Percentiles rank a stretch among this genome's conserved stretches.
phyloP scores from a whole-genome alignment of 1,140 invertebrate genomes.

The Muscidifurax raptorellus region DNA sequence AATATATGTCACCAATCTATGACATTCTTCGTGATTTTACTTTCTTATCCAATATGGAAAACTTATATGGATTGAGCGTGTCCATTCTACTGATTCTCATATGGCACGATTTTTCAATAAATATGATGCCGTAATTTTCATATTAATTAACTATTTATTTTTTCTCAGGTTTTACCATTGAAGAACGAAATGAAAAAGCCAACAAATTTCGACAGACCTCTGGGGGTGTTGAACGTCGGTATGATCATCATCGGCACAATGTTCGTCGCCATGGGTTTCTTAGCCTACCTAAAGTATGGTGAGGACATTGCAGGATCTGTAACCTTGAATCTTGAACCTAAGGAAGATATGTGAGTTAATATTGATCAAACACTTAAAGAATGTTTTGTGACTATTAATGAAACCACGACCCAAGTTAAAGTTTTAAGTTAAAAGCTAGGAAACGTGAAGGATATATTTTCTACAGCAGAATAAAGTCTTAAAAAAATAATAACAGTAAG shows the following conservation, averaged over 20 bases:
- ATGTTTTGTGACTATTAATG: no score
- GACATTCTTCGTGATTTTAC: no score
- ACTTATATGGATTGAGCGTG: no score
- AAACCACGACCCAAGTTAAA: not conserved
- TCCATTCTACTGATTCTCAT: no score
- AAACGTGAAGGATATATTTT: conserved; percentile 33
- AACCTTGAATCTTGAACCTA: conserved; percentile 81
- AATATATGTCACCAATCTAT: no score
- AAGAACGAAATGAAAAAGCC: conserved; percentile 94
- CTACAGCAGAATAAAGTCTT: conserved; percentile 24
- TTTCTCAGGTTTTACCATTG: conserved; percentile 86
- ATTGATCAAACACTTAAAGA: not conserved
- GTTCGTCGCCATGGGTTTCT: conserved; percentile 88
- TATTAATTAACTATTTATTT: not conserved
- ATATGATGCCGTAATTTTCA: no score
- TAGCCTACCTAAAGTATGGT: conserved; percentile 90
- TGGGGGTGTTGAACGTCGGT: conserved; percentile 90
- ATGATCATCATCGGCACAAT: conserved; percentile 87
- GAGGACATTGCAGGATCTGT: conserved; percentile 82
- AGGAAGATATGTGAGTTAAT: conserved; percentile 28
- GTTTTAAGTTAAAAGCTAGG: conserved; percentile 43
- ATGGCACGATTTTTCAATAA: no score
- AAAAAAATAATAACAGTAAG: no score
- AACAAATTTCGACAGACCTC: conserved; percentile 82
- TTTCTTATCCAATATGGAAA: no score